These are phyloP conservation scores for Proteles cristata DNA, from an alignment of 2,113 vertebrate species.

Conservation along the genomic window DNA sequence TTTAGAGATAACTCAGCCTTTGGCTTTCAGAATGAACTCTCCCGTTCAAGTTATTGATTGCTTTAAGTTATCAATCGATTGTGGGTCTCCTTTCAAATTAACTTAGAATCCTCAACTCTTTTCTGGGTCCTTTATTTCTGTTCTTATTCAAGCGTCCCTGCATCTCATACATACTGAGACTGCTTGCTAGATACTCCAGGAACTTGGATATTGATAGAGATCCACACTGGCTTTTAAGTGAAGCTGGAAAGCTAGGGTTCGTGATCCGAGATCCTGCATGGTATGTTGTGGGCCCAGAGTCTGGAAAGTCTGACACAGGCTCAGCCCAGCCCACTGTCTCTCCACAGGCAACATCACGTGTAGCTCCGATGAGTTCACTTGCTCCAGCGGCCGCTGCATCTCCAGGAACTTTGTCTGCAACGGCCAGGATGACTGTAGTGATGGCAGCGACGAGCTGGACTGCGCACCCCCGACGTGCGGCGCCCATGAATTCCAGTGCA, in stretches of 20 bases:
- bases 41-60: background rate
- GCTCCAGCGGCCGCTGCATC: constrained; percentile 94
- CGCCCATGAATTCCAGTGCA: constrained; percentile 94
- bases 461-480: constrained; percentile 93
- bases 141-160: background rate
- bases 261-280: background rate
- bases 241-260: background rate
- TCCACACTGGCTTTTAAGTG: background rate
- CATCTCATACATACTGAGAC: background rate
- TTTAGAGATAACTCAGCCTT: background rate
- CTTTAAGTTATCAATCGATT: background rate
- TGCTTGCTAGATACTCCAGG: background rate
- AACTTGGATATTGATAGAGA: background rate
- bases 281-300: background rate
- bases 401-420: constrained; percentile 97
- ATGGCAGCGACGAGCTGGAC: constrained; percentile 93
- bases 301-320: background rate
- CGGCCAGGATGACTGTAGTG: constrained; percentile 96
- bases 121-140: constrained; percentile 28
- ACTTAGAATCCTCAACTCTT: constrained; percentile 21
- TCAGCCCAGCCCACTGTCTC: background rate
- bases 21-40: constrained; percentile 7
- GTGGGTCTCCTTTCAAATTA: constrained; percentile 33
- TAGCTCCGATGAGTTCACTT: constrained; percentile 95
- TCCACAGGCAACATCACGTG: constrained; percentile 94